These are phyloP conservation scores for Canis aureus DNA, from an alignment of 2,113 vertebrate genomes.

Conservation along the genomic window DNA sequence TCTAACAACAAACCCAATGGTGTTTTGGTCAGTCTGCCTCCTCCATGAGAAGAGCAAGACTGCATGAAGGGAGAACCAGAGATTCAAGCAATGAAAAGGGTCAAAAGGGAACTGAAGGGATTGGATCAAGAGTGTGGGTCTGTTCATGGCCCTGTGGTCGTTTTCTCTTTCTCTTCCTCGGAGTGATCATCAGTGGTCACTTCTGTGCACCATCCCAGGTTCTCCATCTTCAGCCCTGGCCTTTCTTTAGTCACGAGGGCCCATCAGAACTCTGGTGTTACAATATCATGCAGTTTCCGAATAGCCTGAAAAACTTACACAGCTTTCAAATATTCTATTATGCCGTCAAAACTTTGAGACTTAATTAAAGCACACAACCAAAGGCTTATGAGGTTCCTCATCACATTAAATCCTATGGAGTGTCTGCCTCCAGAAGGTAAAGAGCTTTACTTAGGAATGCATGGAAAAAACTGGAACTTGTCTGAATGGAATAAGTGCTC, in stretches of 20 bases:
- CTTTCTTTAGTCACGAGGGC: neutral
- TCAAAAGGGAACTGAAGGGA: neutral
- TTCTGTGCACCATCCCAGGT: neutral
- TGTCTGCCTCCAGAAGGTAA: neutral
- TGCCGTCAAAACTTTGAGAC: neutral
- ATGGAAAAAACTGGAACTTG: neutral
- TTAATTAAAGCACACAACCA: neutral
- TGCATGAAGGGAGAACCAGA: neutral
- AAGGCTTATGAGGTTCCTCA: neutral
- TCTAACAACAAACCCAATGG: neutral
- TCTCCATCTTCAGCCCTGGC: neutral
- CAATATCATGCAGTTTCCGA: neutral
- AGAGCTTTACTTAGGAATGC: neutral
- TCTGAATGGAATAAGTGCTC: neutral
- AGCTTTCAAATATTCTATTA: neutral
- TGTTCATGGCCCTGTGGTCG: rapidly evolving
- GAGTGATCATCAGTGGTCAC: neutral
- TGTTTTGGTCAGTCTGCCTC: neutral
- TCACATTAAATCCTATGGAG: neutral
- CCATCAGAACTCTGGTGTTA: neutral
- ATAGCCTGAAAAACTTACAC: neutral
- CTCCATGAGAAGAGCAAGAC: neutral
- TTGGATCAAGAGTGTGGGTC: neutral
- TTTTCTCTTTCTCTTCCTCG: neutral
- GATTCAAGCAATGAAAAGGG: neutral